Evolutionary conservation across 2,888 invertebrate species (phyloP), one percentile per base, ranked within the genome.

Genomic region (Pyrrhosoma nymphula): DNA sequence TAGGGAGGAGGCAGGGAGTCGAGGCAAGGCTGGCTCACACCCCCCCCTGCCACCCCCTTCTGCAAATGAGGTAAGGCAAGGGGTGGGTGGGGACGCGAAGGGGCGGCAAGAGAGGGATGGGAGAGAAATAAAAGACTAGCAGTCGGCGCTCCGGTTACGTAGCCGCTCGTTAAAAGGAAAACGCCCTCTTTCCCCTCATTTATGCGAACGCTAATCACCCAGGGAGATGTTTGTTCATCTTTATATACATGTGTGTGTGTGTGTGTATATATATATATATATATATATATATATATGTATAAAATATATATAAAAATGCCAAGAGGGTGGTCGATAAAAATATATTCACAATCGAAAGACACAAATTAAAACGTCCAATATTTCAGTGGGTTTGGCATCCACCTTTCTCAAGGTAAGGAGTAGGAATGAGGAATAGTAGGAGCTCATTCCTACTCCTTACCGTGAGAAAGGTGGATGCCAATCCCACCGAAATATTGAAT

Each of bases 191-290:
- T 82, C 30, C 82, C 82, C 30, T 14, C 82, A 82, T 82, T 35
- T 82, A 82, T 35, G 82, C 35, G 30, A 82, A 82, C 82, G 82
- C 82, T 82, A 82, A 82, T 82, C 82, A 82, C 82, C 82, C 82
- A 35, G 14, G 82, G 82, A 82, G 82, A 82, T 35, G 82, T 35
- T 82, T 82, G 35, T 35, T 82, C 35, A 26, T 82, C 26, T 82
- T 82, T 82, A 35, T 30, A 20, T 60, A 20, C 56, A 56, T 8
- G 16, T 56, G 16, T n/a, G n/a, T n/a, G n/a, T n/a, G n/a, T n/a
- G n/a, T n/a, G n/a, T n/a, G n/a, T n/a, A n/a, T n/a, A n/a, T n/a
- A n/a, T n/a, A n/a, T n/a, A n/a, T n/a, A n/a, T n/a, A n/a, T n/a
- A n/a, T n/a, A n/a, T n/a, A n/a, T n/a, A n/a, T n/a, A n/a, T n/a